Evolutionary conservation across 2,113 vertebrate genomes (phyloP).

Genomic region (Anhinga rufa): DNA sequence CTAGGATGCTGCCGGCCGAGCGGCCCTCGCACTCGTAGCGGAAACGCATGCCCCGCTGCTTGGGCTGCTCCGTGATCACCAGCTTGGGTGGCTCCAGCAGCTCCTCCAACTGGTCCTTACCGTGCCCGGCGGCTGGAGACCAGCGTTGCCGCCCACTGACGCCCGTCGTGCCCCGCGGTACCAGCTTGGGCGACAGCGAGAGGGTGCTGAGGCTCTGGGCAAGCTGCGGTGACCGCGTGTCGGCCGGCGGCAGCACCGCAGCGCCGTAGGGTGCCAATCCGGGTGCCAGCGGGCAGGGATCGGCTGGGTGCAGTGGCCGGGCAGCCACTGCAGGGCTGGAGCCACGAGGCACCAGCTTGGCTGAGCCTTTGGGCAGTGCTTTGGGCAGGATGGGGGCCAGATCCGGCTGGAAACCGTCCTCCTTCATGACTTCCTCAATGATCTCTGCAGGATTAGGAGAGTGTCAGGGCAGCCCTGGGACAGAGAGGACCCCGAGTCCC

Average conservation of each 20-base stretch:
- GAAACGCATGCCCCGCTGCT: slow-evolving; percentile 92
- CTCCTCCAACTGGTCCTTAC: slow-evolving; percentile 54
- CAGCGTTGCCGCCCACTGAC: neutral
- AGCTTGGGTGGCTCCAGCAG: slow-evolving; percentile 74
- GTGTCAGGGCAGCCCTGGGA: neutral
- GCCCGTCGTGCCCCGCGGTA: neutral
- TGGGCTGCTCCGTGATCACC: slow-evolving; percentile 87
- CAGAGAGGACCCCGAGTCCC: too few relatives aligned
- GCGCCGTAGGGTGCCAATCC: accelerated
- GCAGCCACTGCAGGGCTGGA: neutral
- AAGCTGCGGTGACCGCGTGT: neutral
- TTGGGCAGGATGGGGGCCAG: neutral
- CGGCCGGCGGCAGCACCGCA: accelerated
- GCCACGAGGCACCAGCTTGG: slow-evolving; percentile 68
- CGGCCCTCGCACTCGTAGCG: slow-evolving; percentile 92
- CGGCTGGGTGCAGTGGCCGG: neutral
- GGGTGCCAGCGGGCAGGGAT: neutral
- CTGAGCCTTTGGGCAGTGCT: neutral
- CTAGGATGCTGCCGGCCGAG: slow-evolving; percentile 90
- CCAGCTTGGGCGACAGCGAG: slow-evolving; percentile 19
- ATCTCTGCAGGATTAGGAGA: slow-evolving; percentile 61
- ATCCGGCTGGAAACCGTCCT: slow-evolving; percentile 53
- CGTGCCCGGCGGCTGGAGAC: accelerated
- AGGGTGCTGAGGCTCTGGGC: neutral
- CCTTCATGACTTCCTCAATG: slow-evolving; percentile 73